These are phyloP conservation scores for Pyxicephalus adspersus DNA, from an alignment of 2,113 vertebrate genomes.

Conservation along the genomic window DNA sequence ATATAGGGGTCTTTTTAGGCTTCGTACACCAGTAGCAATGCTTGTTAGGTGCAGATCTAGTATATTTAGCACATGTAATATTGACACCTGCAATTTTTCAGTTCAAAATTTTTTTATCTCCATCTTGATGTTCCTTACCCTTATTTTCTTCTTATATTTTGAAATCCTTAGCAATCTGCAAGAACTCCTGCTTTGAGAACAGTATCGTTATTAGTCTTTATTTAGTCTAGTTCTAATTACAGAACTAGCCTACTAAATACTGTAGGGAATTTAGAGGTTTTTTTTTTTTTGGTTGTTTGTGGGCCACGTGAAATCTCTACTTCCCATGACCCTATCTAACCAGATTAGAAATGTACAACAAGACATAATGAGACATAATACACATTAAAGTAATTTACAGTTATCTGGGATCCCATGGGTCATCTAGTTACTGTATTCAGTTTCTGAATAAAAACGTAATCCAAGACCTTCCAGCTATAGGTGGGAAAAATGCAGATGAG, in stretches of 20 bases:
- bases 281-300: no score
- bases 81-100: no score
- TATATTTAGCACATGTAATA: no score
- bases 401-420: background rate
- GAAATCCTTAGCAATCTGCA: background rate
- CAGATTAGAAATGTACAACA: slow-evolving; percentile 1
- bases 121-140: background rate
- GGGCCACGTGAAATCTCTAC: background rate
- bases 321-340: slow-evolving; percentile 35
- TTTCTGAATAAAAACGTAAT: slow-evolving; percentile 8
- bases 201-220: background rate
- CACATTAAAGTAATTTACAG: slow-evolving; percentile 20
- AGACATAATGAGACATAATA: background rate
- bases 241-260: background rate
- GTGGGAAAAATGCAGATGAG: background rate
- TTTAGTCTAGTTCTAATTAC: background rate
- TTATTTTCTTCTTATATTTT: background rate
- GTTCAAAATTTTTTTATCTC: no score
- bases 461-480: background rate
- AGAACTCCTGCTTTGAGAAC: background rate
- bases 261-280: background rate
- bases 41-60: no score
- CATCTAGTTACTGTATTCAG: background rate
- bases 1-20: no score
- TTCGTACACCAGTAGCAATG: no score